These are phyloP conservation scores for Spicauda simplicius DNA, from an alignment of 2,888 invertebrate genomes.

Conservation along the genomic window DNA sequence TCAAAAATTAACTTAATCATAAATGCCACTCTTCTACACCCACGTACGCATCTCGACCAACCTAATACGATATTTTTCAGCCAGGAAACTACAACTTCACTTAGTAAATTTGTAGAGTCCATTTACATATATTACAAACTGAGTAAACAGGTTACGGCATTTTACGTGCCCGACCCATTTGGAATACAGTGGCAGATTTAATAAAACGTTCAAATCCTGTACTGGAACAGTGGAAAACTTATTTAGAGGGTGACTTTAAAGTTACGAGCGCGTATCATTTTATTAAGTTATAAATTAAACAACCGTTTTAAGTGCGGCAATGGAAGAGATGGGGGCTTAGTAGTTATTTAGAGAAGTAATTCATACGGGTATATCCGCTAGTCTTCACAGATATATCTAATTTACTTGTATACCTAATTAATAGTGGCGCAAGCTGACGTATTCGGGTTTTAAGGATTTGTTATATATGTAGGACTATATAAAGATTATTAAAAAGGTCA, in stretches of 20 bases:
- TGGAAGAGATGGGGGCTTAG: background rate
- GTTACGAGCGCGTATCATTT: slow-evolving; percentile 26
- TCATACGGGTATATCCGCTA: background rate
- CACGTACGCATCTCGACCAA: background rate
- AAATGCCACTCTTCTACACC: background rate
- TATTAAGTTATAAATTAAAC: slow-evolving; percentile 30
- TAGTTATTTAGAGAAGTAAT: background rate
- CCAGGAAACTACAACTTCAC: slow-evolving; percentile 28
- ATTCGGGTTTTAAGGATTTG: too few species aligned
- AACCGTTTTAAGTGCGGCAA: slow-evolving; percentile 4
- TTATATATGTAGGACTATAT: too few species aligned
- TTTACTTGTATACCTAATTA: too few species aligned
- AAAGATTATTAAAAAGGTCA: too few species aligned
- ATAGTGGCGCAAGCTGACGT: too few species aligned
- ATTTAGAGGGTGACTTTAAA: slow-evolving; percentile 29
- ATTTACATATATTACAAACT: slow-evolving; percentile 36
- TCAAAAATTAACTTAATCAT: background rate
- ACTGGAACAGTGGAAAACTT: slow-evolving; percentile 24
- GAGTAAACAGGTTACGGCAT: slow-evolving; percentile 32
- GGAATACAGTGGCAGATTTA: slow-evolving; percentile 33
- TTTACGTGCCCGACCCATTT: slow-evolving; percentile 35
- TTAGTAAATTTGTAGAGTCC: slow-evolving; percentile 29
- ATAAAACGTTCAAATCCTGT: slow-evolving; percentile 33
- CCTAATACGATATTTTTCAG: slow-evolving; percentile 13
- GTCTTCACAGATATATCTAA: background rate